These are phyloP conservation scores for Hirtodrosophila trivittata DNA, from an alignment of 2,888 invertebrate genomes.

Conservation along the genomic window DNA sequence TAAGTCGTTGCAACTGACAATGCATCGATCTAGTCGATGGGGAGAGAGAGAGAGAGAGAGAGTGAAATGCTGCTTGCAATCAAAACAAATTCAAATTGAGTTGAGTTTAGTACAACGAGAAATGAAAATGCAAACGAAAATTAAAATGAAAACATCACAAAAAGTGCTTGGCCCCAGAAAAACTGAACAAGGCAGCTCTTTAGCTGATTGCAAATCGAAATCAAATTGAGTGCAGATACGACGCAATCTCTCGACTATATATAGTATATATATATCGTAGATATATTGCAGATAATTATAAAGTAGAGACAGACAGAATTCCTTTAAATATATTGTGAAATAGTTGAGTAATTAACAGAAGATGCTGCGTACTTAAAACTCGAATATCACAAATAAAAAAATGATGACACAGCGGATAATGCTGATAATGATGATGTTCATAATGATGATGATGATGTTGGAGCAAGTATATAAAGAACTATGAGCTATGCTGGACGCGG, in stretches of 20 bases:
- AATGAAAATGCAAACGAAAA: slow-evolving; percentile 43
- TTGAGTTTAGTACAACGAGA: slow-evolving; percentile 41
- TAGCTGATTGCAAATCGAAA: slow-evolving; percentile 65
- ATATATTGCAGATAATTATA: too few relatives aligned
- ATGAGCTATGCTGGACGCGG: slow-evolving; percentile 43
- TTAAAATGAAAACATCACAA: slow-evolving; percentile 53
- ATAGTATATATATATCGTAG: slow-evolving; percentile 11
- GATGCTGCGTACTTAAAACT: not conserved
- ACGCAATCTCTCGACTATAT: slow-evolving; percentile 18
- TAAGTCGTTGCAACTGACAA: slow-evolving; percentile 64
- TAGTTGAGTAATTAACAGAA: slow-evolving; percentile 57
- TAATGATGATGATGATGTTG: too few relatives aligned
- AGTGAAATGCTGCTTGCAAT: slow-evolving; percentile 53
- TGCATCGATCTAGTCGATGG: slow-evolving; percentile 27
- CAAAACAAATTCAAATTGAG: slow-evolving; percentile 75
- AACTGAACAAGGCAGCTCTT: slow-evolving; percentile 41
- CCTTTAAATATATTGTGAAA: too few relatives aligned
- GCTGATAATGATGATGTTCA: too few relatives aligned
- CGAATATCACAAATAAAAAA: slow-evolving; percentile 40
- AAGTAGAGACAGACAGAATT: too few relatives aligned
- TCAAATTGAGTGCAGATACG: slow-evolving; percentile 40
- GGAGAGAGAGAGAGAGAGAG: slow-evolving; percentile 19
- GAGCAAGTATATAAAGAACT: slow-evolving; percentile 36
- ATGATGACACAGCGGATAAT: slow-evolving; percentile 26
- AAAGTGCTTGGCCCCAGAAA: slow-evolving; percentile 26